Evolutionary conservation across 2,113 vertebrate genomes (phyloP).

Genomic region (Gambusia holbrooki): DNA sequence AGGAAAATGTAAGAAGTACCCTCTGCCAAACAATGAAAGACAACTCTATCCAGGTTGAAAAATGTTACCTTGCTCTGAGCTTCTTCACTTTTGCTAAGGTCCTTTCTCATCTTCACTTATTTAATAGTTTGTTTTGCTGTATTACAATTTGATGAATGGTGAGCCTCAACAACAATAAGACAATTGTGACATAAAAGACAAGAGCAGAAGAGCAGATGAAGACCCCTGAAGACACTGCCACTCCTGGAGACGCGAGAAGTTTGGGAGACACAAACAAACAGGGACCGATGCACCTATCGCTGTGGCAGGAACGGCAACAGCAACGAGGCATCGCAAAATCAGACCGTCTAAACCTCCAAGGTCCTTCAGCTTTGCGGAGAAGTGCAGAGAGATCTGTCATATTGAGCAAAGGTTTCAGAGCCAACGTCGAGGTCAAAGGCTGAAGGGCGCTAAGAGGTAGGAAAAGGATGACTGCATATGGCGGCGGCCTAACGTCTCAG

Average conservation of each 20-base stretch:
- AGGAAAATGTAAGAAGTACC: conserved; percentile 27
- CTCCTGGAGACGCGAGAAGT: background rate
- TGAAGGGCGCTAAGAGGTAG: conserved; percentile 31
- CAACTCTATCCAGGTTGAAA: conserved; percentile 43
- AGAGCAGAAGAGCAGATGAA: background rate
- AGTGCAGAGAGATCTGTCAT: background rate
- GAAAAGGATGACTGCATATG: conserved; percentile 14
- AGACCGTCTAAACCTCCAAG: conserved; percentile 37
- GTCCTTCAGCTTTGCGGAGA: conserved; percentile 11
- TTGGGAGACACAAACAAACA: conserved; percentile 21
- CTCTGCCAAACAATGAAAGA: conserved; percentile 39
- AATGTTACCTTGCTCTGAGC: conserved; percentile 48
- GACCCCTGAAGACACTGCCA: background rate
- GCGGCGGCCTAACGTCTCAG: conserved; percentile 43
- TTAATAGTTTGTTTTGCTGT: conserved; percentile 66
- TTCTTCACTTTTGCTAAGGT: conserved; percentile 34
- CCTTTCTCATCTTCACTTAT: conserved; percentile 47
- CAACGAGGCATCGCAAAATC: conserved; percentile 56
- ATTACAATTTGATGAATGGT: conserved; percentile 55
- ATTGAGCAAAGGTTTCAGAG: background rate
- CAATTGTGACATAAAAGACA: conserved; percentile 6
- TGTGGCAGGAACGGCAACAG: conserved; percentile 58
- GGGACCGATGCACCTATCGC: conserved; percentile 45
- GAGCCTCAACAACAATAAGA: conserved; percentile 40
- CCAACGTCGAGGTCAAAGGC: background rate